These are phyloP conservation scores for Pangasius djambal DNA, from an alignment of 2,797 vertebrate genomes.

Conservation along the genomic window DNA sequence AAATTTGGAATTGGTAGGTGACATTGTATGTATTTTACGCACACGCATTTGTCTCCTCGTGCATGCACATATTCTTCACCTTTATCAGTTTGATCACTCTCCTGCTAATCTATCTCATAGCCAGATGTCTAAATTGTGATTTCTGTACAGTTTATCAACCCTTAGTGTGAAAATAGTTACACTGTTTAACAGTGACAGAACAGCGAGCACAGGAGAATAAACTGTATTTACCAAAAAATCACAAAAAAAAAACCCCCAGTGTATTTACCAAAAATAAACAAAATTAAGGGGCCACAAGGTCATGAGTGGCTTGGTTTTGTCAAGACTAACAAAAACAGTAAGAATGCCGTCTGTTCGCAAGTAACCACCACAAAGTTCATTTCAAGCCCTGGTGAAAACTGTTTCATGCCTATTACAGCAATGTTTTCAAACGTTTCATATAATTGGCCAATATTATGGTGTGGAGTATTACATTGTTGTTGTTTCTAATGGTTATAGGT, in stretches of 20 bases:
- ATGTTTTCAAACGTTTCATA: neutral
- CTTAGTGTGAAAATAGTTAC: neutral
- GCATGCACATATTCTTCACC: neutral
- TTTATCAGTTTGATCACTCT: neutral
- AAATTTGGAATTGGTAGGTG: neutral
- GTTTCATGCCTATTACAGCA: neutral
- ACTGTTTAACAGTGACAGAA: neutral
- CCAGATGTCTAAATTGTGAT: neutral
- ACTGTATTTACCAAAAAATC: neutral
- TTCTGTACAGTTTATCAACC: too few species aligned
- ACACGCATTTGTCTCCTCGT: neutral
- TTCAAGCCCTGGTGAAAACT: conserved; percentile 1
- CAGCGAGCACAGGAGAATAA: neutral
- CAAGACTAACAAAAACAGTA: neutral
- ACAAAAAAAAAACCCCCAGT: neutral
- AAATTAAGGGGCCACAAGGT: neutral
- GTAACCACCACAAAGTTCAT: neutral
- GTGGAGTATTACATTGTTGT: neutral
- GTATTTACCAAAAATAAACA: neutral
- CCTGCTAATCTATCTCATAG: neutral
- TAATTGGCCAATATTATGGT: neutral
- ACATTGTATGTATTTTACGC: neutral
- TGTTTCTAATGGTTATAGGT: neutral
- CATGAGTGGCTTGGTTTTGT: neutral
- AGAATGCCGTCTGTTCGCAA: neutral